These are phyloP conservation scores for Apamea crenata DNA, from an alignment of 2,888 invertebrate species.

Conservation along the genomic window DNA sequence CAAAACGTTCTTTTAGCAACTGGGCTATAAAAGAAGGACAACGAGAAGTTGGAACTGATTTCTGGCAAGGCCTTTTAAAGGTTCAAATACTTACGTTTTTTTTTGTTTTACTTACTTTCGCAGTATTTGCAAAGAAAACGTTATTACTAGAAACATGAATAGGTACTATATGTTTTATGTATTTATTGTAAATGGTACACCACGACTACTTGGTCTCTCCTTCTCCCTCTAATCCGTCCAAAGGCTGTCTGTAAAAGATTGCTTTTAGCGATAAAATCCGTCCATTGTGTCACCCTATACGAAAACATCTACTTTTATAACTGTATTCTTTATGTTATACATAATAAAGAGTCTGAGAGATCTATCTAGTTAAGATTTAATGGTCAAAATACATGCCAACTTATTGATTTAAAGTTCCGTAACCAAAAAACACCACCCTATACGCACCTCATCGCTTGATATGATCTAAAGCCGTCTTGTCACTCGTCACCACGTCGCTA, in stretches of 20 bases:
- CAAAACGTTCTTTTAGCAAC: neutral
- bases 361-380: no score
- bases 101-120: neutral
- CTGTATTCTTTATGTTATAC: no score
- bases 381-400: neutral
- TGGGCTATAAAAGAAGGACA: neutral
- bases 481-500: constrained; percentile 81
- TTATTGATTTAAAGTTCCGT: neutral
- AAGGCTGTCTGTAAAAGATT: no score
- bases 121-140: neutral
- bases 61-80: neutral
- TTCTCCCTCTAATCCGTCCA: no score
- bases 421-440: constrained; percentile 69
- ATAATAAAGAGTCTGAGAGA: no score
- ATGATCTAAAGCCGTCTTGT: constrained; percentile 84
- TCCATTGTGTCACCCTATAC: no score
- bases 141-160: neutral
- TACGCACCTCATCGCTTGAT: constrained; percentile 75
- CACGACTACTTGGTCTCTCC: no score
- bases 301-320: no score
- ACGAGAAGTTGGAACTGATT: neutral
- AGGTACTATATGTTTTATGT: no score
- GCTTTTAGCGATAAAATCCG: no score
- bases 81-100: neutral
- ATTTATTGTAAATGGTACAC: no score